A percentile compares a stretch with the other conserved stretches of the same genome.
Conservation (phyloP, 2,113 vertebrate species). For the Girardinichthys multiradiatus region DNA sequence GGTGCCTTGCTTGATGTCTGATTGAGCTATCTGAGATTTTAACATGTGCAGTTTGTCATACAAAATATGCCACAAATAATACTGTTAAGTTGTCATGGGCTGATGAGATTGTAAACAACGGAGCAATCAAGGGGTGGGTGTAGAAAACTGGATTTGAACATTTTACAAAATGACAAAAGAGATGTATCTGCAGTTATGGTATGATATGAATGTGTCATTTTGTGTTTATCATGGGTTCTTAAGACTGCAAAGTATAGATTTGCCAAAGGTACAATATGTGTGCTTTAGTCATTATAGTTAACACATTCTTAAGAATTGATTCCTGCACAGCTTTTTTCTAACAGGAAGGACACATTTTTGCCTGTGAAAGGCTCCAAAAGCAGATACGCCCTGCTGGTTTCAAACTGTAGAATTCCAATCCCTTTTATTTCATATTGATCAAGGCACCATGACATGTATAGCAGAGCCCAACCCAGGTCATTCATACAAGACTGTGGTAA, state of each 20-base stretch:
- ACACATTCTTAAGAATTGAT: slow-evolving; percentile 33
- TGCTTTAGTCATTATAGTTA: slow-evolving; percentile 46
- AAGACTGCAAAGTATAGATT: neutral
- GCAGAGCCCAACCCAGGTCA: slow-evolving; percentile 18
- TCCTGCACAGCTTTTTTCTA: slow-evolving; percentile 21
- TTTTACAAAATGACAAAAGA: neutral
- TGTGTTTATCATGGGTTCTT: neutral
- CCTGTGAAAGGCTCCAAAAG: slow-evolving; percentile 36
- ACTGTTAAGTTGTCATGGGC: slow-evolving; percentile 22
- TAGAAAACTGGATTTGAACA: neutral
- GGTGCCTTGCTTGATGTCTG: slow-evolving; percentile 35
- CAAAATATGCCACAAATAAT: slow-evolving; percentile 33
- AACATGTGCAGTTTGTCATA: slow-evolving; percentile 38
- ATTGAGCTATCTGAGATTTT: slow-evolving; percentile 53
- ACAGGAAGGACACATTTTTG: slow-evolving; percentile 35
- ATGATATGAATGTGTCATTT: neutral
- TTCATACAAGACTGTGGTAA: slow-evolving; percentile 27
- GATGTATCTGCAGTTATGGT: neutral
- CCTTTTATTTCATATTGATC: slow-evolving; percentile 5
- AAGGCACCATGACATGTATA: slow-evolving; percentile 16
- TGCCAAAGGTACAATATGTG: slow-evolving; percentile 25
- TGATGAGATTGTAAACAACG: slow-evolving; percentile 60
- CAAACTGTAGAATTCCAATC: neutral
- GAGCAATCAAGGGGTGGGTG: slow-evolving; percentile 57
- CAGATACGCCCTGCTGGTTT: slow-evolving; percentile 12